Evolutionary conservation across 2,113 vertebrate species (phyloP).

Genomic region (Herpetotheres cachinnans): DNA sequence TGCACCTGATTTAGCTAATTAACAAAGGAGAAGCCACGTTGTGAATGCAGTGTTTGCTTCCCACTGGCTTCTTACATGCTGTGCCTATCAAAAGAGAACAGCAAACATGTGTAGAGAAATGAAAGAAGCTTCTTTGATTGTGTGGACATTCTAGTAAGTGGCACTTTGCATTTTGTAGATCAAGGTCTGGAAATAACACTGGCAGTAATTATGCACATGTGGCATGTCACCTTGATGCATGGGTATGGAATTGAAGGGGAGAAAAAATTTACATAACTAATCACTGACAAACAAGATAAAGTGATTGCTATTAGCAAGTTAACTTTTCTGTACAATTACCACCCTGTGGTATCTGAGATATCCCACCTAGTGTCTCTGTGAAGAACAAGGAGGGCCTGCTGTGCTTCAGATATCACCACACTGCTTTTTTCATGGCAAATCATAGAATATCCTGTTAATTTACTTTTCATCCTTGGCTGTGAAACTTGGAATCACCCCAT

Average conservation of each 20-base stretch:
- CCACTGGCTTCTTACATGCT: conserved; percentile 54
- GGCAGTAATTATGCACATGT: conserved; percentile 57
- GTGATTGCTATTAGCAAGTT: conserved; percentile 64
- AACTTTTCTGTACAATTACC: conserved; percentile 63
- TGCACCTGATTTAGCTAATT: conserved; percentile 59
- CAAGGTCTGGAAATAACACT: conserved; percentile 58
- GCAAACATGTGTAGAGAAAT: conserved; percentile 43
- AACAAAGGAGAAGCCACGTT: conserved; percentile 31
- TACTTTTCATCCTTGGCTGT: conserved; percentile 11
- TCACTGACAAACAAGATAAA: conserved; percentile 67
- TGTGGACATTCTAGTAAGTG: conserved; percentile 60
- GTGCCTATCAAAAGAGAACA: conserved; percentile 56
- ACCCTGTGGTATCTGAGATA: conserved; percentile 43
- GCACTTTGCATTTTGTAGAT: conserved; percentile 59
- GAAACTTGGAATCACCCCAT: background rate
- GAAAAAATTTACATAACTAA: conserved; percentile 65
- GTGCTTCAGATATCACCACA: conserved; percentile 13
- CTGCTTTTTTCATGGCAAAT: background rate
- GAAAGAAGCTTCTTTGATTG: conserved; percentile 53
- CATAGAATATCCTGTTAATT: conserved; percentile 5
- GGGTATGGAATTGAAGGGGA: conserved; percentile 36
- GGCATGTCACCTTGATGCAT: conserved; percentile 60
- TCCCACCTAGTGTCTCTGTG: background rate
- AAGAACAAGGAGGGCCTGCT: conserved; percentile 34
- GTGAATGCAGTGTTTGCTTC: conserved; percentile 26